Base-by-base conservation (phyloP, 2,113 vertebrate species). In the Oncorhynchus keta region DNA sequence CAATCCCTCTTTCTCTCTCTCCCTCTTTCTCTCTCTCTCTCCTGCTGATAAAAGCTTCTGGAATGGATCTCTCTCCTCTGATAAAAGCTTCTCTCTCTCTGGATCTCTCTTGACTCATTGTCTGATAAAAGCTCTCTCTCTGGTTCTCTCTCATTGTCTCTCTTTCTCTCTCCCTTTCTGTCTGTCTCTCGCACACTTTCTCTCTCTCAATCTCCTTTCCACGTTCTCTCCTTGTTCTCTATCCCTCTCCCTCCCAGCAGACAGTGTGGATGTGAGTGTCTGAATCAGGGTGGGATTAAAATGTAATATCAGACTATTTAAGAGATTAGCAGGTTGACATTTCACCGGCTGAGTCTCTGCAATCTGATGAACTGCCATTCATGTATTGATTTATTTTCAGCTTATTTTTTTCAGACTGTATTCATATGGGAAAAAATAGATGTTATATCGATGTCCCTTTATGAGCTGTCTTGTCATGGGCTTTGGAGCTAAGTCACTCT, bases 271-370 rank as follows among this genome's bases (percentile, higher is more conserved):
- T 64, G 67, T 86, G 79, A 86, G 70, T 83, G 71, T 82, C 79
- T 83, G 85, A 89, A 89, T 90, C 85, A 89, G 86, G 85, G 81
- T 74, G 76, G 89, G 90, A 92, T 92, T 91, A 91, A 92, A 90
- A 85, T 83, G 81, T 91, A 92, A 93, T 93, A 90, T 89, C 79
- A 89, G 87, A 87, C 92, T 89, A 92, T 93, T 92, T 88, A 90
- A 89, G 83, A 89, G 92, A 94, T 93, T 93, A 93, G 88, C 73
- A 75, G 76, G 74, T 61, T 90, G 89, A 93, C 91, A 92, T 92
- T 90, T 89, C 62, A 45, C 79, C 72, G 79, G 82, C 84, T 86
- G 81, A 87, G 83, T 81, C 39, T 51, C 76, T 57, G 75, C 77
- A 74, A 87, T 89, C 84, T 87, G 87, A 92, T 85, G 85, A 85